These are phyloP conservation scores for Chlorodrepanis virens DNA, from an alignment of 2,113 vertebrate species.

Conservation along the genomic window DNA sequence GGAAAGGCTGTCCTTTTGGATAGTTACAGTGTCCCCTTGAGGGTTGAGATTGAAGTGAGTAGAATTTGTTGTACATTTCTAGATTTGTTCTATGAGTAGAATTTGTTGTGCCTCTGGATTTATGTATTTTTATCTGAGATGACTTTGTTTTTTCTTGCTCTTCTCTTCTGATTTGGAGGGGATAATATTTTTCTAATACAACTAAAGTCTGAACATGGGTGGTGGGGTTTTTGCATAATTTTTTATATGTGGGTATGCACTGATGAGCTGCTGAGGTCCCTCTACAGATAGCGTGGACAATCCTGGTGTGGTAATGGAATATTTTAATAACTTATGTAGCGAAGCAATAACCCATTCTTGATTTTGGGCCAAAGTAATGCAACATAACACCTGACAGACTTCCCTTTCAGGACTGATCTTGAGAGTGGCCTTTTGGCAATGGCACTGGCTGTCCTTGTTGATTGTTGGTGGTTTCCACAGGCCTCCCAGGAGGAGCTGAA, in stretches of 20 bases:
- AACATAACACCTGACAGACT: not conserved
- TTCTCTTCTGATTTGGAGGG: not conserved
- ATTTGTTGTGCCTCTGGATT: not conserved
- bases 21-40: not conserved
- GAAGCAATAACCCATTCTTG: not conserved
- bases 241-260: not conserved
- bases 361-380: not conserved
- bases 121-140: not conserved
- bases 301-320: not conserved
- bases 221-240: not conserved
- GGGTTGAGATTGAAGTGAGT: not conserved
- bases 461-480: constrained; percentile 65
- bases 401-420: not conserved
- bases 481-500: constrained; percentile 96
- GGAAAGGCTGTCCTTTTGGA: not conserved
- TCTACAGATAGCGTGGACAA: not conserved
- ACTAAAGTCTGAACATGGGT: not conserved
- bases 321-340: not conserved
- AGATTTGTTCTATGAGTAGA: not conserved
- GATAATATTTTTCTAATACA: not conserved
- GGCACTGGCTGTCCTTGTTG: not conserved
- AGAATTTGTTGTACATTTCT: not conserved
- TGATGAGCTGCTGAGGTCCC: not conserved
- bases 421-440: not conserved
- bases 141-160: not conserved